Percentiles rank a stretch among this genome's conserved stretches.
Conservation (phyloP, 1,140 invertebrate genomes). For the Armadillidium nasatum region DNA sequence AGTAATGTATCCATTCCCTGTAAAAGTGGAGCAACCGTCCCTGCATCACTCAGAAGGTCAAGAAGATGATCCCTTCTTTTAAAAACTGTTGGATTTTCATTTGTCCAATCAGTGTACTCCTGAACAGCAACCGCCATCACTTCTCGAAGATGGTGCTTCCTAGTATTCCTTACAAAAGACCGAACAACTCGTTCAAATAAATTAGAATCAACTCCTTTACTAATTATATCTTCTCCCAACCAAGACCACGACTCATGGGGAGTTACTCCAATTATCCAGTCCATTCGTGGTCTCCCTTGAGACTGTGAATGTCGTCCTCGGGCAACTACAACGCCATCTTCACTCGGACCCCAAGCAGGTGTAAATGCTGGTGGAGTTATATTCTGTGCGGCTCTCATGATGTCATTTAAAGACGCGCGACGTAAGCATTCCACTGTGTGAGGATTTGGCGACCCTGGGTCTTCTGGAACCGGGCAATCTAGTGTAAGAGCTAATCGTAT, state of each 20-base stretch:
- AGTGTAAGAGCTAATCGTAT: slow-evolving; percentile 38
- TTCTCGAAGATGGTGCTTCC: slow-evolving; percentile 50
- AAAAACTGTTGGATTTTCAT: slow-evolving; percentile 47
- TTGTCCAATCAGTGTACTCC: slow-evolving; percentile 58
- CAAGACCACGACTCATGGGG: slow-evolving; percentile 42
- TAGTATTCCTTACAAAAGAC: slow-evolving; percentile 44
- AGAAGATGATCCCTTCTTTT: slow-evolving; percentile 47
- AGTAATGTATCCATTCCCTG: slow-evolving; percentile 36
- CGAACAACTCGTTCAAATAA: slow-evolving; percentile 39
- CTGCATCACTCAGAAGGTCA: slow-evolving; percentile 38
- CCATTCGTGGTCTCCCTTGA: slow-evolving; percentile 76
- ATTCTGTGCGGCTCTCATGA: slow-evolving; percentile 64
- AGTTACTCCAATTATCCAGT: slow-evolving; percentile 34
- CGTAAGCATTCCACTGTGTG: slow-evolving; percentile 62
- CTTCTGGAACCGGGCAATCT: slow-evolving; percentile 40
- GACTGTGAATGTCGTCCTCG: slow-evolving; percentile 19
- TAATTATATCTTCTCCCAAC: slow-evolving; percentile 39
- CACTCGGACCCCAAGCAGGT: slow-evolving; percentile 75
- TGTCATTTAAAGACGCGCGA: slow-evolving; percentile 67
- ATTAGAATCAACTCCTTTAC: slow-evolving; percentile 35
- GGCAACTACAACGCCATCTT: slow-evolving; percentile 75
- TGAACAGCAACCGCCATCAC: slow-evolving; percentile 62
- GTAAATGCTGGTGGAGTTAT: slow-evolving; percentile 76
- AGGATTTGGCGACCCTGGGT: slow-evolving; percentile 29
- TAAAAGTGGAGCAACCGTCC: slow-evolving; percentile 37